A percentile compares a stretch with the other conserved stretches of the same genome.
These are phyloP conservation scores for Exaiptasia diaphana DNA, from an alignment of 64 coral and sea anemone species.

Conservation along the genomic window DNA sequence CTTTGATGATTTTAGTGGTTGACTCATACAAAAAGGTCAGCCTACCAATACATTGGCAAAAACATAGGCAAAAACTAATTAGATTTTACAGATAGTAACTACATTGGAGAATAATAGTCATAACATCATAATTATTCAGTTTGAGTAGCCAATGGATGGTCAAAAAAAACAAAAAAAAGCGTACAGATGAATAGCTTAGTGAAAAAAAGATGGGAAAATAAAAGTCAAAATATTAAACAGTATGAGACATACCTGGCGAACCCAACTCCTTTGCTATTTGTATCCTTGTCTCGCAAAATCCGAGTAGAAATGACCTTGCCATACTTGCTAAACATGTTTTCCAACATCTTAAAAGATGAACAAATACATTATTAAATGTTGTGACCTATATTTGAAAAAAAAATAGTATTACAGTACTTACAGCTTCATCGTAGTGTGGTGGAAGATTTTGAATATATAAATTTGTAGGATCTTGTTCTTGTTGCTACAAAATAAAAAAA, in stretches of 20 bases:
- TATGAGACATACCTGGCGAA: conserved; percentile 99
- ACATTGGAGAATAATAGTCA: no score
- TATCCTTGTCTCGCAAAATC: conserved; percentile 92
- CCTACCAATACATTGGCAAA: no score
- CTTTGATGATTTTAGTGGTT: neutral
- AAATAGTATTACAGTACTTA: conserved; percentile 41
- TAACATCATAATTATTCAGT: no score
- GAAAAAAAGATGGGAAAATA: no score
- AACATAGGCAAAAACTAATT: no score
- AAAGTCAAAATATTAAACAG: no score
- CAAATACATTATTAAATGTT: neutral
- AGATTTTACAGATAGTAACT: no score
- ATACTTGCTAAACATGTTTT: conserved; percentile 93
- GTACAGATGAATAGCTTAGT: no score
- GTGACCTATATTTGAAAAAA: neutral
- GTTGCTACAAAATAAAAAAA: conserved; percentile 86
- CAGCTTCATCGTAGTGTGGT: conserved; percentile 95
- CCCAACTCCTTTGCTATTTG: conserved; percentile 97
- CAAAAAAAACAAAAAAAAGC: no score
- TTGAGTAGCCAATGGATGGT: no score
- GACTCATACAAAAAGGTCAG: neutral
- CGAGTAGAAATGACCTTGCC: conserved; percentile 99
- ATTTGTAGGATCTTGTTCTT: conserved; percentile 99
- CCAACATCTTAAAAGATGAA: conserved; percentile 54
- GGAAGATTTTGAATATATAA: conserved; percentile 99